phyloP scores from a whole-genome alignment of 2,797 vertebrate species.

The Aulostomus chinensis region DNA sequence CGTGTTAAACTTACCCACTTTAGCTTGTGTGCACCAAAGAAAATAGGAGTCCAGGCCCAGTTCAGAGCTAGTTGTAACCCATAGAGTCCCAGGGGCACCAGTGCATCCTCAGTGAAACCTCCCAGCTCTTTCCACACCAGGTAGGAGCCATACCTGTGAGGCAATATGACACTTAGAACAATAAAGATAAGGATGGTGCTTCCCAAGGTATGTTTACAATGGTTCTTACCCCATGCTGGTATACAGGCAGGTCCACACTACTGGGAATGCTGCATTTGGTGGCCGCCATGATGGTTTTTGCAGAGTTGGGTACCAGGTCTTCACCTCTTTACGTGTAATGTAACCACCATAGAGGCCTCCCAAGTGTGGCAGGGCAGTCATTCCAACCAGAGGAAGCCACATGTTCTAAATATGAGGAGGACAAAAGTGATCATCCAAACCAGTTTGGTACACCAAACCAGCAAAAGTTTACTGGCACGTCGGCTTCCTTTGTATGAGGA shows the following conservation, averaged over 20 bases:
- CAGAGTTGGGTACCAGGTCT: conserved; percentile 79
- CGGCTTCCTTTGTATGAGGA: no score
- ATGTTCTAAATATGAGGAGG: conserved; percentile 47
- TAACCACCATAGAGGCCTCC: conserved; percentile 75
- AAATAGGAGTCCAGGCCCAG: conserved; percentile 88
- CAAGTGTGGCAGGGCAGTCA: conserved; percentile 79
- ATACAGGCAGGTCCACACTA: conserved; percentile 82
- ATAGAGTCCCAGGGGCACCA: conserved; percentile 88
- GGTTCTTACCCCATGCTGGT: conserved; percentile 82
- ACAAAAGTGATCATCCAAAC: no score
- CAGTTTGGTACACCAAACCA: no score
- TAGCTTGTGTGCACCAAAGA: conserved; percentile 84
- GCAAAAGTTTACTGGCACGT: no score
- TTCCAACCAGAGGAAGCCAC: conserved; percentile 77
- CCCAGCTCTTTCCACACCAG: conserved; percentile 90
- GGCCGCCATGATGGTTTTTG: conserved; percentile 84
- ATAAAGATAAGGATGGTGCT: neutral
- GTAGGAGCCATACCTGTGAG: conserved; percentile 87
- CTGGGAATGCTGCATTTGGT: conserved; percentile 77
- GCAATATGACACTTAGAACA: neutral
- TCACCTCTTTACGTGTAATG: conserved; percentile 75
- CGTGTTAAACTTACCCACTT: conserved; percentile 75
- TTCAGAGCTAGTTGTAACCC: conserved; percentile 86
- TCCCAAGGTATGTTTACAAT: neutral
- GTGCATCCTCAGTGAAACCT: conserved; percentile 81